Evolutionary conservation across 1,140 invertebrate genomes (phyloP), one percentile per base, ranked within the genome.

Genomic region (Eriosoma lanigerum): DNA sequence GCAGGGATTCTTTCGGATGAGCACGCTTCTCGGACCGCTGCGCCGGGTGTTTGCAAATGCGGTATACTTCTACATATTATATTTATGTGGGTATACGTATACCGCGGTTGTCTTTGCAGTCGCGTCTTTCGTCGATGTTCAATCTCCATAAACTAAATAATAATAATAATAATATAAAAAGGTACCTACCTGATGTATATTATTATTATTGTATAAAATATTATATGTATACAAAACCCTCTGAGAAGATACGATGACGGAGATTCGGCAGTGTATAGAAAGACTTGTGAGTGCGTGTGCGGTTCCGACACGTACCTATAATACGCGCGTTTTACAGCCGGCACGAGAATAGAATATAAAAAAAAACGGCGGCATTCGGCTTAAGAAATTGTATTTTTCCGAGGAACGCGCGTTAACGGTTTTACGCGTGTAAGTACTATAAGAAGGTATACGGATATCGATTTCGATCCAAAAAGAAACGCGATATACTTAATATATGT

Each of bases 1-100:
- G 46, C 60, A 13, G 17, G 72, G 72, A 72, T 75, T 75, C 72
- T 32, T 50, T 75, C 72, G 72, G 72, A 56, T 75, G 72, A 75
- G 72, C 72, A 75, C 72, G 72, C 72, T 75, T 32, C 72, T 44
- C 32, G 32, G 32, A 38, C 32, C 32, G 32, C 3, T 8, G n/a
- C 32, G 32, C 32, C 32, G 32, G 32, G 32, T 38, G 32, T 4
- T 38, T 38, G 32, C 8, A 38, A 38, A 3, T 8, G 32, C 32
- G 32, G 32, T 38, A 38, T 38, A 38, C 3, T 38, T 4, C 3
- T 38, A 38, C 8, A 38, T 4, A 38, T 3, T 38, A 38, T n/a
- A n/a, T n/a, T n/a, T n/a, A n/a, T n/a, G 32, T 38, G 8, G 32
- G 32, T 38, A 38, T 38, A 38, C 8, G 32, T 38, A 38, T 8